Evolutionary conservation across 2,797 vertebrate genomes (phyloP).

Genomic region (Phylloscopus collybita): DNA sequence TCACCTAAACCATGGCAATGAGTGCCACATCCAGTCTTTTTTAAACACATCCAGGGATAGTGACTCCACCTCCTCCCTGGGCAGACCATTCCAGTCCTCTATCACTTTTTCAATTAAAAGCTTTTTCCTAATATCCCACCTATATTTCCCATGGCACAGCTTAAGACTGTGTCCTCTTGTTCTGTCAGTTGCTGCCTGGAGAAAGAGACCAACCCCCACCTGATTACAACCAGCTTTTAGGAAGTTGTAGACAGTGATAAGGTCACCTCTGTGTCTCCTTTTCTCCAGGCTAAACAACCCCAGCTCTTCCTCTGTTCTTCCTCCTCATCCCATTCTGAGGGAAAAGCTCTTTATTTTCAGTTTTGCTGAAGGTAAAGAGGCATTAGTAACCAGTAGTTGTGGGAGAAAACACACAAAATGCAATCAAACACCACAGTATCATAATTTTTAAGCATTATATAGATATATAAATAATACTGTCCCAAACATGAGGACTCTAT

Average conservation of each 20-base stretch:
- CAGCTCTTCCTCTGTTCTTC: neutral
- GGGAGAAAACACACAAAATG: neutral
- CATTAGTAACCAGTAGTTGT: neutral
- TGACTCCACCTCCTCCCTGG: neutral
- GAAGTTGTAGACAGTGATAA: neutral
- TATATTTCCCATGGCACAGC: neutral
- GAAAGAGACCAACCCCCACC: too few species aligned
- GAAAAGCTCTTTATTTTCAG: neutral
- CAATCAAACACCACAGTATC: neutral
- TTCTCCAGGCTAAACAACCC: neutral
- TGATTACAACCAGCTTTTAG: neutral
- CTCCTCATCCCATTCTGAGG: neutral
- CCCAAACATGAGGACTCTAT: neutral
- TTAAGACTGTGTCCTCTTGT: accelerated
- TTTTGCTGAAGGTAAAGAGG: neutral
- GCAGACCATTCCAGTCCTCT: neutral
- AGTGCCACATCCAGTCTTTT: neutral
- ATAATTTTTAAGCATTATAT: neutral
- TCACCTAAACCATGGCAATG: accelerated
- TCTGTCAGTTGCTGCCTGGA: neutral
- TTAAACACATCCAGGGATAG: neutral
- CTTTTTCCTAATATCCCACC: neutral
- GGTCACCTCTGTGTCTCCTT: neutral
- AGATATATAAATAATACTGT: neutral
- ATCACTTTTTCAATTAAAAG: neutral